A percentile compares a stretch with the other conserved stretches of the same genome.
Conservation (phyloP, 2,113 vertebrate species). For the Pionites leucogaster region DNA sequence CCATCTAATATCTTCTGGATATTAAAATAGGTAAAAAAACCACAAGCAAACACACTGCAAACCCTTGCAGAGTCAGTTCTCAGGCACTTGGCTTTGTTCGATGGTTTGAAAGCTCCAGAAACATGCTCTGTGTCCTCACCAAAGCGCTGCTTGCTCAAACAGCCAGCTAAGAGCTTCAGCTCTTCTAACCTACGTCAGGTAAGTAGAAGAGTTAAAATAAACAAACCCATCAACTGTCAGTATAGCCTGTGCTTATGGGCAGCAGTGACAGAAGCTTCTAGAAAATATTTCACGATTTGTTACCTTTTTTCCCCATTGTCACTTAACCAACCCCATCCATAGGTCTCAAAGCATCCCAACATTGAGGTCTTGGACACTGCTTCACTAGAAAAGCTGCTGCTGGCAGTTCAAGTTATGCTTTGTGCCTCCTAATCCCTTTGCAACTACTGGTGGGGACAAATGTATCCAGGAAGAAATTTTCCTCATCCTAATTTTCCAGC, state of each 20-base stretch:
- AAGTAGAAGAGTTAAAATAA: not conserved
- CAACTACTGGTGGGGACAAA: not conserved
- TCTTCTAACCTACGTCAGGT: not conserved
- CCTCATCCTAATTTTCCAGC: slow-evolving; percentile 13
- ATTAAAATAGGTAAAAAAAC: not conserved
- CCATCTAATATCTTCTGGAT: not conserved
- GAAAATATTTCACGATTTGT: not conserved
- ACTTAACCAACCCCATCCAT: not conserved
- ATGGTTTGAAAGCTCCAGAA: not conserved
- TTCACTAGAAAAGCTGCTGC: not conserved
- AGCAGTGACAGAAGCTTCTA: not conserved
- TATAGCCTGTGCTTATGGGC: not conserved
- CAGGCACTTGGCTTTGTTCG: not conserved
- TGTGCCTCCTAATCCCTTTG: not conserved
- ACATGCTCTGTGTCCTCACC: not conserved
- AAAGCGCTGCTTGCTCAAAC: not conserved
- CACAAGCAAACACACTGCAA: not conserved
- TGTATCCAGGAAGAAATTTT: not conserved
- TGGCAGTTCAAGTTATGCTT: not conserved
- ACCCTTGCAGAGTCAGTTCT: not conserved
- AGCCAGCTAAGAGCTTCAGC: not conserved
- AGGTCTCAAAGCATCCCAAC: not conserved
- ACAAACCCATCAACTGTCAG: not conserved
- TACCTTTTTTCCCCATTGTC: not conserved
- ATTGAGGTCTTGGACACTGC: not conserved